These are phyloP conservation scores for Zele albiditarsus DNA, from an alignment of 2,888 invertebrate species.

Conservation along the genomic window DNA sequence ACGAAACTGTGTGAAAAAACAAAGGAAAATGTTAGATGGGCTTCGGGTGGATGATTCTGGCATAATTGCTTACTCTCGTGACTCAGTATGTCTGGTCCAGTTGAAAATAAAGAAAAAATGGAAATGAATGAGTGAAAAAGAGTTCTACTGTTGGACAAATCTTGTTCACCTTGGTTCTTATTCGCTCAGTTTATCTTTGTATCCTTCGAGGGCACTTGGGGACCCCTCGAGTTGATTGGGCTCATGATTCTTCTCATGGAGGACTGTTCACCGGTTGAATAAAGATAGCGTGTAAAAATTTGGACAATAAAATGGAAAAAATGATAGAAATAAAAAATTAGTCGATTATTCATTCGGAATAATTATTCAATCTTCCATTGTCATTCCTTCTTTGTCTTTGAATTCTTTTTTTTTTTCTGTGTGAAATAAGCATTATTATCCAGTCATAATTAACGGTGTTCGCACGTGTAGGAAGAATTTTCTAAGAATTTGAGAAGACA, in stretches of 20 bases:
- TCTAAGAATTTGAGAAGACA: neutral
- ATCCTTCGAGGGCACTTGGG: conserved; percentile 14
- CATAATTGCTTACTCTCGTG: neutral
- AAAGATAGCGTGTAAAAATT: neutral
- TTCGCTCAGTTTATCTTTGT: conserved; percentile 35
- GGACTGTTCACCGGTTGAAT: neutral
- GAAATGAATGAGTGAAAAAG: conserved; percentile 16
- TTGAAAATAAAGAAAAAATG: neutral
- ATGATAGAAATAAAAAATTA: neutral
- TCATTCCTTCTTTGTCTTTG: neutral
- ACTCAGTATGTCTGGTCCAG: neutral
- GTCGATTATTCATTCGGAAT: neutral
- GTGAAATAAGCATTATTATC: neutral
- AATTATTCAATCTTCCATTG: neutral
- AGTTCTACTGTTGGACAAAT: conserved; percentile 24
- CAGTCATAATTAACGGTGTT: neutral
- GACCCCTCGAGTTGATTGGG: conserved; percentile 19
- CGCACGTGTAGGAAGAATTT: neutral
- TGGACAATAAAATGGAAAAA: neutral
- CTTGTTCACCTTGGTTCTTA: conserved; percentile 56
- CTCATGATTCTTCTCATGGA: neutral
- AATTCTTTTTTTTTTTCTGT: neutral
- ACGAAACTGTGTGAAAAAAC: neutral
- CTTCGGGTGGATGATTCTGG: neutral
- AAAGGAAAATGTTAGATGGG: neutral